These are phyloP conservation scores for Bryconaethiops microstoma DNA, from an alignment of 2,797 vertebrate genomes.

Conservation along the genomic window DNA sequence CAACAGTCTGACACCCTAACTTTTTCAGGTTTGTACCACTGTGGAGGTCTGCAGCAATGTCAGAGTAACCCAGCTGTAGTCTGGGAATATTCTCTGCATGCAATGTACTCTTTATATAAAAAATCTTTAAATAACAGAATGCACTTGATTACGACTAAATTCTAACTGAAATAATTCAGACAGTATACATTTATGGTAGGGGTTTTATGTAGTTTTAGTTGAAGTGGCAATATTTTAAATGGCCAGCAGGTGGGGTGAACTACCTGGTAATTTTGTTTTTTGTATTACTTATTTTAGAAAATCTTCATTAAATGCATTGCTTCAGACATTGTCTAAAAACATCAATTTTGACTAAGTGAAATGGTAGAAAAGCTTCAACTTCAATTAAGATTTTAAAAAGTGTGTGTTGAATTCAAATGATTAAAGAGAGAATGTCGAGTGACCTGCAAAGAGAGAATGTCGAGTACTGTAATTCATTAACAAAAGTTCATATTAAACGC, in stretches of 20 bases:
- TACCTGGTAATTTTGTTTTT: background rate
- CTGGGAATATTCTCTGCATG: no score
- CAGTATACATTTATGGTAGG: background rate
- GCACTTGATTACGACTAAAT: no score
- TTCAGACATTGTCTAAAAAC: background rate
- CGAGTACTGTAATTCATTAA: background rate
- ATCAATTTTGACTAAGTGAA: background rate
- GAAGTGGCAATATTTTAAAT: background rate
- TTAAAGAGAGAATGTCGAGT: background rate
- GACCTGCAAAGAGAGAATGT: background rate
- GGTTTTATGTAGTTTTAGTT: background rate
- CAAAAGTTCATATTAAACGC: background rate
- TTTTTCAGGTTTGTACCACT: no score
- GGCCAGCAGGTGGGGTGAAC: conserved; percentile 30
- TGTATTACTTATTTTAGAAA: background rate
- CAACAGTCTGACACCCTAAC: no score
- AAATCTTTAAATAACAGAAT: no score
- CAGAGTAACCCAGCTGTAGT: no score
- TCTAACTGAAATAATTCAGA: no score
- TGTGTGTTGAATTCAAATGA: no score
- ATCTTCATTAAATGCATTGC: background rate
- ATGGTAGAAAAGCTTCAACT: background rate
- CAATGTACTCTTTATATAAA: no score
- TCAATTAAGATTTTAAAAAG: no score
- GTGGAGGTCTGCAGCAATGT: no score